Conservation (phyloP, 2,797 vertebrate genomes). For the Limosa lapponica region DNA sequence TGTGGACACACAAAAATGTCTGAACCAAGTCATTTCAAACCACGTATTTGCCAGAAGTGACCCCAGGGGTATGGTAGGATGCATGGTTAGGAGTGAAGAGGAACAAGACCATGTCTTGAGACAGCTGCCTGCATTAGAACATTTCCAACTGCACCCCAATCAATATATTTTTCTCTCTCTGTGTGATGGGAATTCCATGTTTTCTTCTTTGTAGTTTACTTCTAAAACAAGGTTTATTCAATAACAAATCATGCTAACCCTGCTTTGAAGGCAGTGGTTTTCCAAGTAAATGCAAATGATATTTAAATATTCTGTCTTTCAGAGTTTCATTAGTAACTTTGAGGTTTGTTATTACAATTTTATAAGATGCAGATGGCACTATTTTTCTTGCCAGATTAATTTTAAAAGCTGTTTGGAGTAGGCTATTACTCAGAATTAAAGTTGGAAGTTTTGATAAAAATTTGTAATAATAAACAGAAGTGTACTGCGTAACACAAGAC, state of each 20-base stretch:
- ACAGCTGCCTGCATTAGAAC: neutral
- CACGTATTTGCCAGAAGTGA: neutral
- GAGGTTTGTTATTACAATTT: neutral
- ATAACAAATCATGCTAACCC: neutral
- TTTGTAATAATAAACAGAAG: neutral
- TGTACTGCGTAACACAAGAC: neutral
- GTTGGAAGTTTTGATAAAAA: neutral
- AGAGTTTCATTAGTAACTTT: neutral
- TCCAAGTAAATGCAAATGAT: neutral
- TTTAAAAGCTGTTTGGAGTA: neutral
- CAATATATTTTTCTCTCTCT: neutral
- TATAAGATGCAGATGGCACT: neutral
- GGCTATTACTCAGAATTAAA: neutral
- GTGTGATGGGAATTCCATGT: neutral
- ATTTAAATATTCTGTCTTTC: neutral
- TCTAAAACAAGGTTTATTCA: neutral
- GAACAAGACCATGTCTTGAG: neutral
- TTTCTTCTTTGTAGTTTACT: neutral
- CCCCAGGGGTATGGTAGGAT: neutral
- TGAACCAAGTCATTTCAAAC: neutral
- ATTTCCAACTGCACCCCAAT: neutral
- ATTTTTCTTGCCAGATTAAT: neutral
- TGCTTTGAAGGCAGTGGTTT: neutral
- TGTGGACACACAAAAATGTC: neutral
- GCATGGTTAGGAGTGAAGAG: fast-evolving